Evolutionary conservation across 1,140 invertebrate genomes (phyloP).

Genomic region (Diorhabda carinulata): DNA sequence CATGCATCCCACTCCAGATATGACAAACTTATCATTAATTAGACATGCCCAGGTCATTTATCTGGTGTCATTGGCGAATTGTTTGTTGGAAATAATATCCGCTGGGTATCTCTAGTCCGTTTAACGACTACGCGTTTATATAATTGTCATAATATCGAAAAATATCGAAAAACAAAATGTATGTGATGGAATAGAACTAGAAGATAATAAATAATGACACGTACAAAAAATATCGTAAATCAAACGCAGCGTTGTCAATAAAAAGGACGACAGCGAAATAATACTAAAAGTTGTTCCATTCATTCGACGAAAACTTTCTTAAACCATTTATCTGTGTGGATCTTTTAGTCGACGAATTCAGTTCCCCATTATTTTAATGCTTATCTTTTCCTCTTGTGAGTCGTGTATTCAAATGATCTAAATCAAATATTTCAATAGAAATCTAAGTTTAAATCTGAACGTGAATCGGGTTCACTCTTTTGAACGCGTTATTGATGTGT

Average conservation of each 20-base stretch:
- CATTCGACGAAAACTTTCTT: constrained; percentile 10
- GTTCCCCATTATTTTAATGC: constrained; percentile 12
- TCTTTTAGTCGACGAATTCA: constrained; percentile 11
- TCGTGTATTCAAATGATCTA: constrained; percentile 20
- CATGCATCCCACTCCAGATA: constrained; percentile 38
- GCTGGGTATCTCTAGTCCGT: too few relatives aligned
- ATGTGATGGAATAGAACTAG: too few relatives aligned
- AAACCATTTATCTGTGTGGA: constrained; percentile 19
- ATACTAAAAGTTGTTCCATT: constrained; percentile 7
- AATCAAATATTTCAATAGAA: constrained; percentile 21
- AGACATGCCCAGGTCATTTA: constrained; percentile 37
- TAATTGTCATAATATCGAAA: too few relatives aligned
- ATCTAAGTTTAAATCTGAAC: constrained; percentile 21
- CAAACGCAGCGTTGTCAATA: constrained; percentile 7
- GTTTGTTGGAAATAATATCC: neutral
- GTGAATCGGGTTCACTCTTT: constrained; percentile 7
- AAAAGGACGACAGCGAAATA: constrained; percentile 14
- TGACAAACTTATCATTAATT: constrained; percentile 40
- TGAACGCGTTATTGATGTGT: constrained; percentile 13
- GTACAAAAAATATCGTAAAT: neutral
- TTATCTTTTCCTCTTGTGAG: constrained; percentile 5
- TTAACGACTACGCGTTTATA: too few relatives aligned
- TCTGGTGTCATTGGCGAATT: constrained; percentile 38
- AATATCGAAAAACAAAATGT: too few relatives aligned
- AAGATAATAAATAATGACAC: too few relatives aligned